These are phyloP conservation scores for Cyanocitta stelleri DNA, from an alignment of 2,113 vertebrate species.

Conservation along the genomic window DNA sequence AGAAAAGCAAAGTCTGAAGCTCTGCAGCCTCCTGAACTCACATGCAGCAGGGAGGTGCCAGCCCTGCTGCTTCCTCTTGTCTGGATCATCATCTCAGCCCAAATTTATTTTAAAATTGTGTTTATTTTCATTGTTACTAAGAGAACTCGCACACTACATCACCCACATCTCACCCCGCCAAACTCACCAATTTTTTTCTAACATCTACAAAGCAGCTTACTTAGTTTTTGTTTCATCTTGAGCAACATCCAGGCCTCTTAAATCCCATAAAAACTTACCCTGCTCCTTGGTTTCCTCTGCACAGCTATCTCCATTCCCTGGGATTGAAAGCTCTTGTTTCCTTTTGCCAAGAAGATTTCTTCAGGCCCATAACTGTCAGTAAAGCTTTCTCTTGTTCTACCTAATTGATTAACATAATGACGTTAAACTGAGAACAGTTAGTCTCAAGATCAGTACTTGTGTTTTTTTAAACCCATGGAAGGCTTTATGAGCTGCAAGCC, in stretches of 20 bases:
- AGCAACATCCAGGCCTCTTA: neutral
- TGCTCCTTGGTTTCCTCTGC: neutral
- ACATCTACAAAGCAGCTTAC: neutral
- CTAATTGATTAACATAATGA: neutral
- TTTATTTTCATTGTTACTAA: neutral
- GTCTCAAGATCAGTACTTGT: neutral
- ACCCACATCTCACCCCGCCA: neutral
- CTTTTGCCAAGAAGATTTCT: neutral
- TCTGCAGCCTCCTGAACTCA: neutral
- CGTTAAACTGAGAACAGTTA: neutral
- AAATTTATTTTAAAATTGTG: neutral
- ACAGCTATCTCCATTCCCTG: neutral
- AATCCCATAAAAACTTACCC: neutral
- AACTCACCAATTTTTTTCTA: neutral
- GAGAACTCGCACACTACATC: neutral
- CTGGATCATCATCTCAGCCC: neutral
- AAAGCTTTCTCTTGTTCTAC: neutral
- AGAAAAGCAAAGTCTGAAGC: neutral
- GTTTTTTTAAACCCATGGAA: neutral
- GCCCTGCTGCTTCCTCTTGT: neutral
- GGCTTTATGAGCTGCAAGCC: neutral
- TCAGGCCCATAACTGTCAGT: neutral
- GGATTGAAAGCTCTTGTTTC: neutral
- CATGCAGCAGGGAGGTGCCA: neutral
- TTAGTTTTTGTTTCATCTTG: neutral